A percentile compares a stretch with the other conserved stretches of the same genome.
Conservation (phyloP, 2,797 vertebrate species). For the Danio albolineatus region DNA sequence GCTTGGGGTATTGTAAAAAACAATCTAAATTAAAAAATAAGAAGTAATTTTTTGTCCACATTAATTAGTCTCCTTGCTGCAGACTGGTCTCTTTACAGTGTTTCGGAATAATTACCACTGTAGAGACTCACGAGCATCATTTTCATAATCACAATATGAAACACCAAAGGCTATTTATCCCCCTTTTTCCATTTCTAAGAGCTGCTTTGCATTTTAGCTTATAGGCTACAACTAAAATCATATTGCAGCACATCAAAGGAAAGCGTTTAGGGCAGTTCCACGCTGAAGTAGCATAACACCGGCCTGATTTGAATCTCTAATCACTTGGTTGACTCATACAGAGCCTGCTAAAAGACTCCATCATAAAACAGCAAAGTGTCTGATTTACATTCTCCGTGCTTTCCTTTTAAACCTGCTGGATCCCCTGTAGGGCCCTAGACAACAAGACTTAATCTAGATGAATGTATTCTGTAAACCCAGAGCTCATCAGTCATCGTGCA, state of each 20-base stretch:
- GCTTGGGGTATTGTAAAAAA: too few relatives aligned
- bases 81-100: slow-evolving; percentile 16
- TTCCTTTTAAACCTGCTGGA: slow-evolving; percentile 21
- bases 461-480: slow-evolving; percentile 3
- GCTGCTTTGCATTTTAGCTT: slow-evolving; percentile 34
- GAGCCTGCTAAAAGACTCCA: background rate
- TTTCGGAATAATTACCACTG: slow-evolving; percentile 5
- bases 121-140: background rate
- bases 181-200: slow-evolving; percentile 26
- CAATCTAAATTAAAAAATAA: background rate
- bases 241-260: slow-evolving; percentile 23
- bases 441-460: background rate
- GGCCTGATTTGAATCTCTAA: slow-evolving; percentile 36
- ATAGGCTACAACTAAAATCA: slow-evolving; percentile 9
- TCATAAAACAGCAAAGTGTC: background rate
- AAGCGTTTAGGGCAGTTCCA: background rate
- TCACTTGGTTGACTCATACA: slow-evolving; percentile 19
- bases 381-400: slow-evolving; percentile 17
- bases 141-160: slow-evolving; percentile 22
- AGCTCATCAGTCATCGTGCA: slow-evolving; percentile 3
- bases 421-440: background rate
- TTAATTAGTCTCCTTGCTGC: background rate
- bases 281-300: slow-evolving; percentile 3
- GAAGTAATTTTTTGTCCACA: background rate
- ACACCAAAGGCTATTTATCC: slow-evolving; percentile 13